Percentiles rank a stretch among this genome's conserved stretches.
phyloP scores from a whole-genome alignment of 2,888 invertebrate species.

The Leucophenga montana region DNA sequence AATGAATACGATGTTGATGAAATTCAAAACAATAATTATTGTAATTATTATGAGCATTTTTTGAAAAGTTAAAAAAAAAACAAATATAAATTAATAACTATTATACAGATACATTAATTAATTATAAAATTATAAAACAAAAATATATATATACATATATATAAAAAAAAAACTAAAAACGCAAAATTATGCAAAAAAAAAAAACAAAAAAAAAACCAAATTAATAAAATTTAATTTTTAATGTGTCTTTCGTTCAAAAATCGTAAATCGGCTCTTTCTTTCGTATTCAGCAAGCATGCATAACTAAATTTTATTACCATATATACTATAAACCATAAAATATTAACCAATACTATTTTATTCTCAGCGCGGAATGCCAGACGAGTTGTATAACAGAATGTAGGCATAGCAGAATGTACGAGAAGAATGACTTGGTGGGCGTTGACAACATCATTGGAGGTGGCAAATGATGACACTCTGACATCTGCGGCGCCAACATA shows the following conservation, averaged over 20 bases:
- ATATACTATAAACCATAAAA: background rate
- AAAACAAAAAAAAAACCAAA: constrained; percentile 44
- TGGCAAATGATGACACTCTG: no score
- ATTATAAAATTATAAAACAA: constrained; percentile 53
- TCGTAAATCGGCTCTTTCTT: constrained; percentile 52
- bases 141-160: background rate
- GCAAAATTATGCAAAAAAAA: constrained; percentile 59
- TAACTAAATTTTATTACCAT: background rate
- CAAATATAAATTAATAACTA: constrained; percentile 52
- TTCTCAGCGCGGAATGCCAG: constrained; percentile 19
- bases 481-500: constrained; percentile 17
- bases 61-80: constrained; percentile 42
- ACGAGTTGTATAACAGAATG: constrained; percentile 1
- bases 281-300: background rate
- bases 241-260: constrained; percentile 70
- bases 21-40: constrained; percentile 62
- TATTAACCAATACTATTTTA: background rate
- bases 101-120: constrained; percentile 36
- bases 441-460: background rate
- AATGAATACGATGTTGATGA: constrained; percentile 30
- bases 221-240: constrained; percentile 68
- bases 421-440: constrained; percentile 1
- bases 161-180: constrained; percentile 41
- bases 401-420: background rate
- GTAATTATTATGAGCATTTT: constrained; percentile 61